Percentiles rank a stretch among this genome's conserved stretches.
phyloP scores from a whole-genome alignment of 1,140 invertebrate species.

The Eciton burchellii region DNA sequence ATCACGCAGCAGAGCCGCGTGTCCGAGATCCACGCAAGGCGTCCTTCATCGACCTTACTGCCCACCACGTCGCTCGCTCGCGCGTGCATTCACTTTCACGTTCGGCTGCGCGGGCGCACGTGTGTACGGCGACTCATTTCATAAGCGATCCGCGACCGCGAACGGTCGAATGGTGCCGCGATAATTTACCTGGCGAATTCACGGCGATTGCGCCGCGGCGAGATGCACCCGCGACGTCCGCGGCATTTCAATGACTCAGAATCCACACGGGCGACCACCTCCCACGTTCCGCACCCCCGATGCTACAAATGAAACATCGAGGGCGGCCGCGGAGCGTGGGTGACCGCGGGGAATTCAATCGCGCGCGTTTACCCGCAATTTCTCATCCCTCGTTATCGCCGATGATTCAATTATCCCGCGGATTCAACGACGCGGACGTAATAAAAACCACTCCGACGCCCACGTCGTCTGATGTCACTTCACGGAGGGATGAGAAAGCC shows the following conservation, averaged over 20 bases:
- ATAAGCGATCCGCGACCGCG: background rate
- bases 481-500: background rate
- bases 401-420: too few relatives aligned
- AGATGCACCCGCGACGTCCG: background rate
- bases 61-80: conserved; percentile 51
- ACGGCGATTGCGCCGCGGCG: background rate
- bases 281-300: too few relatives aligned
- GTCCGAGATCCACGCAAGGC: conserved; percentile 55
- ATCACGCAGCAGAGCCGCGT: conserved; percentile 5
- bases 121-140: conserved; percentile 49
- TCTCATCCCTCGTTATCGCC: background rate
- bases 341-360: background rate
- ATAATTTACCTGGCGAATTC: background rate
- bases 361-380: background rate
- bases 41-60: conserved; percentile 80
- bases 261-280: background rate
- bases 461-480: background rate
- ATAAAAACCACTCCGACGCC: background rate
- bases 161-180: background rate
- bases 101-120: conserved; percentile 64
- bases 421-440: background rate
- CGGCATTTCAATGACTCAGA: background rate
- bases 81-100: conserved; percentile 75
- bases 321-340: too few relatives aligned
- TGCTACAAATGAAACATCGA: background rate